These are phyloP conservation scores for Ptilodon capucinus DNA, from an alignment of 2,888 invertebrate genomes.

Conservation along the genomic window DNA sequence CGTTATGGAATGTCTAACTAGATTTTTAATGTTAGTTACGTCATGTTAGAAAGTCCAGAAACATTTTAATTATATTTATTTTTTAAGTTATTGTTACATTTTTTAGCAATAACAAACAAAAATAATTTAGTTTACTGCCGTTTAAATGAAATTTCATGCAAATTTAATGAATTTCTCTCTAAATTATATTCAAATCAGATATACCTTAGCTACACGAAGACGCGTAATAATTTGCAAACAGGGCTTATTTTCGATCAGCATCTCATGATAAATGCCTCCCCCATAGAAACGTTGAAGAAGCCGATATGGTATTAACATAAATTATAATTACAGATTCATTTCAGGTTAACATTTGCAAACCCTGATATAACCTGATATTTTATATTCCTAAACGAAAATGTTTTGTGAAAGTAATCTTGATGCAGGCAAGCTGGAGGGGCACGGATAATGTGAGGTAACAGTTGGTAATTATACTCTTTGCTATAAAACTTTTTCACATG, in stretches of 20 bases:
- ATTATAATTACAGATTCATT: conserved; percentile 72
- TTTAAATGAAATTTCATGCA: too few species aligned
- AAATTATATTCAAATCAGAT: conserved; percentile 58
- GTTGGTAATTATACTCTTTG: conserved; percentile 15
- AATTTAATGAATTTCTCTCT: conserved; percentile 32
- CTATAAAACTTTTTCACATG: background rate
- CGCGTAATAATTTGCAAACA: conserved; percentile 51
- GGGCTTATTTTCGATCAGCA: conserved; percentile 60
- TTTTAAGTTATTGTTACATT: too few species aligned
- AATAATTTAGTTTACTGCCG: too few species aligned
- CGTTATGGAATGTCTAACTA: too few species aligned
- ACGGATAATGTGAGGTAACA: conserved; percentile 17
- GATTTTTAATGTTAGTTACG: too few species aligned
- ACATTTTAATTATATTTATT: too few species aligned
- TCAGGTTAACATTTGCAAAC: conserved; percentile 31
- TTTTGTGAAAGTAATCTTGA: background rate
- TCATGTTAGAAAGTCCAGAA: too few species aligned
- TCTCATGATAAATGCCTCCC: conserved; percentile 64
- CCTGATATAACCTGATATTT: too few species aligned
- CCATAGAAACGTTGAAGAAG: conserved; percentile 58
- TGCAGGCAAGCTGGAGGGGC: conserved; percentile 2
- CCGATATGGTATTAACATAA: conserved; percentile 62
- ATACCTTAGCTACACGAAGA: conserved; percentile 39
- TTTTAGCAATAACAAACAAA: too few species aligned
- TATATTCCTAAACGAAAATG: too few species aligned